phyloP scores from a whole-genome alignment of 2,113 vertebrate genomes.

The Laterallus jamaicensis region DNA sequence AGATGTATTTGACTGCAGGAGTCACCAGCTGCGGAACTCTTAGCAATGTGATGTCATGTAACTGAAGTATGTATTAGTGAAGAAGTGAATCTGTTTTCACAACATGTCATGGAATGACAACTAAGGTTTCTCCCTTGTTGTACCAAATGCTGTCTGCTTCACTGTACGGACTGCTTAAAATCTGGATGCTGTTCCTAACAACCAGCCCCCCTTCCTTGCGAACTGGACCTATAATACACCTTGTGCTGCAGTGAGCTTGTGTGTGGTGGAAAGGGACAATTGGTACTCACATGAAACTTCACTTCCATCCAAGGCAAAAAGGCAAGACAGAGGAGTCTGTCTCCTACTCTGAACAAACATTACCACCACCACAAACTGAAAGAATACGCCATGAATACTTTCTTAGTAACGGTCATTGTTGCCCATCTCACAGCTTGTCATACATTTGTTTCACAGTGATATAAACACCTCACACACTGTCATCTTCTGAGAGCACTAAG shows the following conservation, averaged over 20 bases:
- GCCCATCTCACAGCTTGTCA: background rate
- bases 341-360: background rate
- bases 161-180: background rate
- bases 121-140: background rate
- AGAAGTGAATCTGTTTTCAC: background rate
- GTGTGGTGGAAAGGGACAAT: background rate
- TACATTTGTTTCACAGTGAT: background rate
- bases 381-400: background rate
- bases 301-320: background rate
- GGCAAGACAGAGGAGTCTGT: background rate
- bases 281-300: background rate
- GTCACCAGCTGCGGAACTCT: background rate
- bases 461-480: accelerated
- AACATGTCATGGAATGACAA: background rate
- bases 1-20: background rate
- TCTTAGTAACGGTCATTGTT: background rate
- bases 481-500: background rate
- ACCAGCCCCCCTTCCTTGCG: background rate
- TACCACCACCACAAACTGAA: background rate
- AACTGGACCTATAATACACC: background rate
- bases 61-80: background rate
- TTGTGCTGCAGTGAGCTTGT: background rate
- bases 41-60: background rate
- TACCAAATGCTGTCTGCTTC: background rate
- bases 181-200: background rate